These are phyloP conservation scores for Drosophila melanosoma DNA, from an alignment of 2,888 invertebrate species.

Conservation along the genomic window DNA sequence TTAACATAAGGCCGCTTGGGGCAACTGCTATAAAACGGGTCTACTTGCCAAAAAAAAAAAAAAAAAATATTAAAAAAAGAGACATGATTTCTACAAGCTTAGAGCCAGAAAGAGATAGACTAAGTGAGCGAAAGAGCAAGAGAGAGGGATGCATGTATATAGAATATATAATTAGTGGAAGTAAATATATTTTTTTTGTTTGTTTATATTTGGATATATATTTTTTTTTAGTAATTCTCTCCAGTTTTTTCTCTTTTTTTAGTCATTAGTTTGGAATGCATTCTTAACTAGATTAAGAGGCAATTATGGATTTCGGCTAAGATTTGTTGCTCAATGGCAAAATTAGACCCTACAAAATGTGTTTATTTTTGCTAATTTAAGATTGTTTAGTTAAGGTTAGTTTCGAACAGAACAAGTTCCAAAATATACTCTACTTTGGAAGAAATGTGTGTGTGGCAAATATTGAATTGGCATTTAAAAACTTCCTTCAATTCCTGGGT, in stretches of 20 bases:
- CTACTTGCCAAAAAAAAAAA: constrained; percentile 39
- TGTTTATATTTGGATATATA: neutral
- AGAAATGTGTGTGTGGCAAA: constrained; percentile 6
- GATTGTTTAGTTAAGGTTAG: constrained; percentile 15
- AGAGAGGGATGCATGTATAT: neutral
- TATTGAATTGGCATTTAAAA: constrained; percentile 18
- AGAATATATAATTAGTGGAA: constrained; percentile 20
- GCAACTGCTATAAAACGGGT: constrained; percentile 66
- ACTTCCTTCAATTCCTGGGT: constrained; percentile 31
- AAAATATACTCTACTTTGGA: constrained; percentile 28
- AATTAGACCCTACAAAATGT: constrained; percentile 14
- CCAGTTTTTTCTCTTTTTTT: neutral
- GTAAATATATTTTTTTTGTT: constrained; percentile 14
- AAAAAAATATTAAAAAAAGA: neutral
- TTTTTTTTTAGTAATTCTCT: neutral
- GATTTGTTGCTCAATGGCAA: constrained; percentile 21
- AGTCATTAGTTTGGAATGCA: constrained; percentile 5
- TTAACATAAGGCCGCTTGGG: constrained; percentile 70
- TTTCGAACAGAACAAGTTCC: constrained; percentile 2
- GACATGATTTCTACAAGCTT: constrained; percentile 5
- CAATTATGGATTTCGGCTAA: constrained; percentile 16
- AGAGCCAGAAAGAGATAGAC: constrained; percentile 21
- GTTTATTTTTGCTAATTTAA: neutral
- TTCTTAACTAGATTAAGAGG: constrained; percentile 28
- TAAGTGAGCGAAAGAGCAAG: constrained; percentile 7